These are phyloP conservation scores for Kryptopterus vitreolus DNA, from an alignment of 2,797 vertebrate genomes.

Conservation along the genomic window DNA sequence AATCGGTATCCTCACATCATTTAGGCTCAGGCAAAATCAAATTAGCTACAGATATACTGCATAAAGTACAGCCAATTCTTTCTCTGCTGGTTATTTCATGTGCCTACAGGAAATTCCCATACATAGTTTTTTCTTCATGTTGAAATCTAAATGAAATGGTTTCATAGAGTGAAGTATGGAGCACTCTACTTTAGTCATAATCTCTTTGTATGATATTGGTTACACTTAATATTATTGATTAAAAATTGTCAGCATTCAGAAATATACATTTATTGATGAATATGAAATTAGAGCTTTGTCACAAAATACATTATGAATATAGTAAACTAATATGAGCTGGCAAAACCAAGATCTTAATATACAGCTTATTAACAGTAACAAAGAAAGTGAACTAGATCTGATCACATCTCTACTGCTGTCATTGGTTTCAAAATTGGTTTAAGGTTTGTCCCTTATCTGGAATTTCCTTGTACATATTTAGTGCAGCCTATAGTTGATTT, in stretches of 20 bases:
- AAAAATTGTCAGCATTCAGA: neutral
- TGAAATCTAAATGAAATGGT: neutral
- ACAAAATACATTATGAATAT: neutral
- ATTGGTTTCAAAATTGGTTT: neutral
- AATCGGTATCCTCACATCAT: conserved; percentile 19
- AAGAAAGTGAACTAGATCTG: neutral
- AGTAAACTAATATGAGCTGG: neutral
- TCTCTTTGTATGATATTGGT: neutral
- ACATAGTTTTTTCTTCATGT: neutral
- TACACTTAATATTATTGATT: neutral
- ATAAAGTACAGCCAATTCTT: conserved; percentile 1
- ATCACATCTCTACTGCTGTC: neutral
- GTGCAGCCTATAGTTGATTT: neutral
- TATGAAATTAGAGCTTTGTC: neutral
- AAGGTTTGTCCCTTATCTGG: neutral
- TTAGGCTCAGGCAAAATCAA: conserved; percentile 11
- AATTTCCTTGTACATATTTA: neutral
- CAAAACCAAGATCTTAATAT: neutral
- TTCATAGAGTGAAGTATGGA: neutral
- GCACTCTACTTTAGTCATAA: neutral
- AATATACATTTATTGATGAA: neutral
- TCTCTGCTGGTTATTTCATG: neutral
- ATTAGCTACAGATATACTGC: conserved; percentile 23
- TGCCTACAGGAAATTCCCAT: neutral
- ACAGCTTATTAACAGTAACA: neutral